Conservation (phyloP, 2,888 invertebrate genomes). For the Tribolium freemani region DNA sequence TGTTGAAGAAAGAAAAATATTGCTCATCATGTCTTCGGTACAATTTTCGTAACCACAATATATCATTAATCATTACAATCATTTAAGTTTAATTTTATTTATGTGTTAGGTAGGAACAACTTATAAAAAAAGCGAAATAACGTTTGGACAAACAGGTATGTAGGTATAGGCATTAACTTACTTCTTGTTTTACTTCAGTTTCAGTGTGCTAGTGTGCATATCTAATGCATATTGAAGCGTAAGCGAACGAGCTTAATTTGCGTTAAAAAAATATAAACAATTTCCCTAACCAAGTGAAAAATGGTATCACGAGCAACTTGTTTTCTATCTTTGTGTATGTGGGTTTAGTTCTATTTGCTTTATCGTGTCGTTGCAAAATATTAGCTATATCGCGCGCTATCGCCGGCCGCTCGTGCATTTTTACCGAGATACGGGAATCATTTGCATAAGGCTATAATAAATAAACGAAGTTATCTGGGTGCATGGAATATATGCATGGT, state of each 20-base stretch:
- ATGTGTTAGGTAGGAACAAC: too few relatives aligned
- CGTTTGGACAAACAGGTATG: too few relatives aligned
- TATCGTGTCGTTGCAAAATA: conserved; percentile 61
- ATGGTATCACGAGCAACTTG: conserved; percentile 8
- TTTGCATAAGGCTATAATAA: conserved; percentile 67
- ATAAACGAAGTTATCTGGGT: conserved; percentile 66
- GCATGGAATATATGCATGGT: conserved; percentile 62
- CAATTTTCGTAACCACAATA: too few relatives aligned
- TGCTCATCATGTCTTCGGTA: too few relatives aligned
- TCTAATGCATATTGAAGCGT: not conserved
- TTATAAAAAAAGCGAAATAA: too few relatives aligned
- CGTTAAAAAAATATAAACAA: not conserved
- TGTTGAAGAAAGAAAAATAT: too few relatives aligned
- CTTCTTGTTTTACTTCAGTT: too few relatives aligned
- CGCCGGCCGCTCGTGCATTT: conserved; percentile 64
- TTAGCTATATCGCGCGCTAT: conserved; percentile 61
- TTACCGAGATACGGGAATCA: conserved; percentile 64
- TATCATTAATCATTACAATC: too few relatives aligned
- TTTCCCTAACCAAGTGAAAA: conserved; percentile 18
- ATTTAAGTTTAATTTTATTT: too few relatives aligned
- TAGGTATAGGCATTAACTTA: too few relatives aligned
- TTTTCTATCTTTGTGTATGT: conserved; percentile 42
- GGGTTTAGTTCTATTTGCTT: conserved; percentile 57
- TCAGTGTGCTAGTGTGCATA: too few relatives aligned
- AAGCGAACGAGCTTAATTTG: not conserved